These are phyloP conservation scores for Megalops atlanticus DNA, from an alignment of 2,113 vertebrate species.

Conservation along the genomic window DNA sequence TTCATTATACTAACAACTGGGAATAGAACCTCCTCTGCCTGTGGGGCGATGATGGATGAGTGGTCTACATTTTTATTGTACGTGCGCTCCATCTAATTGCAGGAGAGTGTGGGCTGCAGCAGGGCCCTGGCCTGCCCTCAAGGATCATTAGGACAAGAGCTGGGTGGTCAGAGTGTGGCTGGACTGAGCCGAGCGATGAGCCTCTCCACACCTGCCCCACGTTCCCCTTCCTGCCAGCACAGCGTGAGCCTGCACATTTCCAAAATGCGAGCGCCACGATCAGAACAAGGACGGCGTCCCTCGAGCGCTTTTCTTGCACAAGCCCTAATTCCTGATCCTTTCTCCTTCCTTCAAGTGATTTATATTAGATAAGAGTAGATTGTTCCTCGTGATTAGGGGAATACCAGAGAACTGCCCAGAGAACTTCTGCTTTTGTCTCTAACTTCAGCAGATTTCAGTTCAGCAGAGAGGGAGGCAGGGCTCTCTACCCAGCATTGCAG, in stretches of 20 bases:
- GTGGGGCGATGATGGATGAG: constrained; percentile 38
- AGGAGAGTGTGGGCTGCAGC: background rate
- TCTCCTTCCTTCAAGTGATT: background rate
- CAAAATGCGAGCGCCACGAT: background rate
- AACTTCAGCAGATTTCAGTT: background rate
- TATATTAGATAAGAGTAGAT: background rate
- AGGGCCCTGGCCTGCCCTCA: background rate
- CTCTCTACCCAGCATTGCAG: background rate
- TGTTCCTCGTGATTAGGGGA: background rate
- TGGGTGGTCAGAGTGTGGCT: background rate
- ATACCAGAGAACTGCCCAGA: background rate
- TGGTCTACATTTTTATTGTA: background rate
- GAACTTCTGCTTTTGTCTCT: background rate
- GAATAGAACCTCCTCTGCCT: constrained; percentile 32
- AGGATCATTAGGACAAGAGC: constrained; percentile 10
- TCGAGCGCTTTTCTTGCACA: background rate
- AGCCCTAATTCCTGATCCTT: background rate
- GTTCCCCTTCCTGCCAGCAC: background rate
- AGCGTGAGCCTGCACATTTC: background rate
- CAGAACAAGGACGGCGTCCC: background rate
- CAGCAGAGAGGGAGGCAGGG: background rate
- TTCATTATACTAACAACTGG: constrained; percentile 67
- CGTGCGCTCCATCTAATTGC: background rate
- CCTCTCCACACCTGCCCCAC: background rate
- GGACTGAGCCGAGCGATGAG: background rate